phyloP scores from a whole-genome alignment of 1,140 invertebrate species.

The Drosophila lacertosa region DNA sequence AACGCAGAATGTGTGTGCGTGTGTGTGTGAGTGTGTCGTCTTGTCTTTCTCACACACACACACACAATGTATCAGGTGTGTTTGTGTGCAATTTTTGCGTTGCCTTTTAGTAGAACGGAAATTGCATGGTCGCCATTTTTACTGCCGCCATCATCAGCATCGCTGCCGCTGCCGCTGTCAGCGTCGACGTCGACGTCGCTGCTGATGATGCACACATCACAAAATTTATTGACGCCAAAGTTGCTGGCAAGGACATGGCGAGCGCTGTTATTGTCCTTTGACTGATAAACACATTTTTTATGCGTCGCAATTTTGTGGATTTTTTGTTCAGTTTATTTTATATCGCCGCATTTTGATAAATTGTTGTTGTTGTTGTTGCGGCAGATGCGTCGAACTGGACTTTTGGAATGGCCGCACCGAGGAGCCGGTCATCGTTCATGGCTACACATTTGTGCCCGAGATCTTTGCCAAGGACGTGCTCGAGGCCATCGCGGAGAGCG shows the following conservation, averaged over 20 bases:
- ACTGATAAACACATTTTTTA: slow-evolving; percentile 35
- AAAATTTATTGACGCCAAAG: slow-evolving; percentile 71
- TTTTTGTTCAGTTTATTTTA: slow-evolving; percentile 57
- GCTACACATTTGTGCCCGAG: slow-evolving; percentile 98
- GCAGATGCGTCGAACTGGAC: slow-evolving; percentile 96
- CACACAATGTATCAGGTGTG: slow-evolving; percentile 30
- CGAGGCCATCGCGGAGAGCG: slow-evolving; percentile 98
- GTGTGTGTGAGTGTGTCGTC: neutral
- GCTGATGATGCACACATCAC: slow-evolving; percentile 55
- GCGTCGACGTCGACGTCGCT: slow-evolving; percentile 17
- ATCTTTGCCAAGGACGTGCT: slow-evolving; percentile 97
- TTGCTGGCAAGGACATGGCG: slow-evolving; percentile 55
- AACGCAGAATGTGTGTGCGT: neutral
- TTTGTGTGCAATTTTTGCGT: slow-evolving; percentile 32
- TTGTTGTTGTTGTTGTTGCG: slow-evolving; percentile 4
- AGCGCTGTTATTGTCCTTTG: neutral
- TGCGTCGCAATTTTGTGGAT: slow-evolving; percentile 28
- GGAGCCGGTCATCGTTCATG: slow-evolving; percentile 98
- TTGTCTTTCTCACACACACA: slow-evolving; percentile 17
- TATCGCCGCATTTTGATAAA: slow-evolving; percentile 24
- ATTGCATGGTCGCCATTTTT: slow-evolving; percentile 55
- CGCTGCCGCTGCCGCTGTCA: slow-evolving; percentile 10
- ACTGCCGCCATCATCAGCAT: slow-evolving; percentile 35
- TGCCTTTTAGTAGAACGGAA: slow-evolving; percentile 41
- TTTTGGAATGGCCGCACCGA: slow-evolving; percentile 98